Conservation (phyloP, 1,140 invertebrate genomes). For the Drosophila lini region DNA sequence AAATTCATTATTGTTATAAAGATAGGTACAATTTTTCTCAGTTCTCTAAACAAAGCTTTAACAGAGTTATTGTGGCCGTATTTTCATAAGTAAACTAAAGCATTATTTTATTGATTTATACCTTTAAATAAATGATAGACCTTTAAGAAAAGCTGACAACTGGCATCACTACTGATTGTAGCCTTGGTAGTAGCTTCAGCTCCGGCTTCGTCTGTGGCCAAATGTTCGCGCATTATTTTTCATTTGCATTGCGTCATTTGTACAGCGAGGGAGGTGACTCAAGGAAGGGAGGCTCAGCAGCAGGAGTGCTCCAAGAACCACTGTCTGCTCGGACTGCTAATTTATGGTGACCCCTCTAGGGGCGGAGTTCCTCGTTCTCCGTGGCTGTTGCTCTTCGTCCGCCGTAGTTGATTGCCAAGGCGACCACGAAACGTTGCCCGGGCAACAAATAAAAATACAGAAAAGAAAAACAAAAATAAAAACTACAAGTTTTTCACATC, state of each 20-base stretch:
- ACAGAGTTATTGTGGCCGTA: too few species aligned
- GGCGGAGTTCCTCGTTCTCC: slow-evolving; percentile 9
- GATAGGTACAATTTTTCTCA: not conserved
- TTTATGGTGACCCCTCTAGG: slow-evolving; percentile 61
- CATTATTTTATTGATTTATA: not conserved
- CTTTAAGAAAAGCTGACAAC: not conserved
- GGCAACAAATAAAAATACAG: slow-evolving; percentile 37
- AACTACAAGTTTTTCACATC: slow-evolving; percentile 43
- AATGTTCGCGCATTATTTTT: slow-evolving; percentile 58
- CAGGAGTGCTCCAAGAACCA: slow-evolving; percentile 3
- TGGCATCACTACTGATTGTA: slow-evolving; percentile 7
- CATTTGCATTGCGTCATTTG: slow-evolving; percentile 77
- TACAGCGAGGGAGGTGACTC: slow-evolving; percentile 10
- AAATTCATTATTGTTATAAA: not conserved
- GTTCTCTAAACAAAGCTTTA: too few species aligned
- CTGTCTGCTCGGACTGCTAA: slow-evolving; percentile 61
- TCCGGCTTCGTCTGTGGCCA: slow-evolving; percentile 28
- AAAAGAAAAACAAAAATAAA: slow-evolving; percentile 29
- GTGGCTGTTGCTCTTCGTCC: slow-evolving; percentile 20
- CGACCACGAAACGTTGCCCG: slow-evolving; percentile 62
- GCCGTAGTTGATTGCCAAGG: slow-evolving; percentile 71
- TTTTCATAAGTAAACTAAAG: not conserved
- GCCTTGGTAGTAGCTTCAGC: slow-evolving; percentile 2
- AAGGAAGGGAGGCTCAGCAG: not conserved
- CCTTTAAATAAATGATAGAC: not conserved